These are phyloP conservation scores for Peromyscus nudipes DNA, from an alignment of 2,797 vertebrate genomes.

Conservation along the genomic window DNA sequence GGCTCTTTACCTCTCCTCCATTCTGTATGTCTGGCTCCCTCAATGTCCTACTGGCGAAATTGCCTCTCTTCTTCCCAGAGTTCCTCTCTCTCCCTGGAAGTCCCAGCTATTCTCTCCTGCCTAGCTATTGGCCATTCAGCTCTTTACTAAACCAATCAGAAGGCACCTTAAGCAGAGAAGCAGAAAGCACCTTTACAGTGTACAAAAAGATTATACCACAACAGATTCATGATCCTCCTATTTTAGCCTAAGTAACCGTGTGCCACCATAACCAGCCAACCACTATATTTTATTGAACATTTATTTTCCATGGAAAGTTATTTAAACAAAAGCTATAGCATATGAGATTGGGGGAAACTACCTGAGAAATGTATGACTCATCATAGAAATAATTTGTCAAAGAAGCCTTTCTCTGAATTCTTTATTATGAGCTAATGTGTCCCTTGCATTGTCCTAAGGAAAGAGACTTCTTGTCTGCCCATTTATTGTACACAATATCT, in stretches of 20 bases:
- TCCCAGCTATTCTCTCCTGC: background rate
- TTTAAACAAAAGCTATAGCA: background rate
- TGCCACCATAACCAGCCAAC: background rate
- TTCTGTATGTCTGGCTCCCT: background rate
- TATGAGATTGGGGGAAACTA: background rate
- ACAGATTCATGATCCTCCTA: background rate
- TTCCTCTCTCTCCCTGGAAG: background rate
- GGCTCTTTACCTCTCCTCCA: background rate
- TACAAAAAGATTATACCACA: background rate
- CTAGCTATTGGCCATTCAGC: background rate
- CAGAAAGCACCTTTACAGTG: background rate
- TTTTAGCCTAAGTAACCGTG: background rate
- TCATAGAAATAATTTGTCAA: constrained; percentile 36
- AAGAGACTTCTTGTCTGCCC: background rate
- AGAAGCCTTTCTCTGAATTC: background rate
- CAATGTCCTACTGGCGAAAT: background rate
- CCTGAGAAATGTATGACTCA: background rate
- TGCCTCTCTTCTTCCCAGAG: background rate
- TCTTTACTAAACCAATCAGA: background rate
- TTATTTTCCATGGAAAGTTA: constrained; percentile 67
- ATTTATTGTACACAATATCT: background rate
- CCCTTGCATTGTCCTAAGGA: constrained; percentile 9
- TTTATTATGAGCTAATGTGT: constrained; percentile 46
- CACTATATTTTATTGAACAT: background rate
- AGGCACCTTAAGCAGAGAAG: background rate